These are phyloP conservation scores for Trissolcus basalis DNA, from an alignment of 1,140 invertebrate genomes.

Conservation along the genomic window DNA sequence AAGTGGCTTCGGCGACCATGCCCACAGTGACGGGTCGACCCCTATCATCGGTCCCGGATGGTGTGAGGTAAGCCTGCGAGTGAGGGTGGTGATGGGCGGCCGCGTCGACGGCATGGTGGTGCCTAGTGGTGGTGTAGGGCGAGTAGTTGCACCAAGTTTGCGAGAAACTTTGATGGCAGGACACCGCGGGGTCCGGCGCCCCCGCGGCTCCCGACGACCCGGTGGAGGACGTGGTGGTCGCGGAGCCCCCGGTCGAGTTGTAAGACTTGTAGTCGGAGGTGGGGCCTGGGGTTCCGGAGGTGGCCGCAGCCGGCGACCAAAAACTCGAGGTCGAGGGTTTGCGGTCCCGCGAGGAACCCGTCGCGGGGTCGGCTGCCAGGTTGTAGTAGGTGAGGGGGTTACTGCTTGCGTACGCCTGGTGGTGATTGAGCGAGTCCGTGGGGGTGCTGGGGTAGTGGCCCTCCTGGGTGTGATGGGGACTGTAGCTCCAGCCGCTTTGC, in stretches of 20 bases:
- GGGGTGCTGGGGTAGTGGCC: constrained; percentile 69
- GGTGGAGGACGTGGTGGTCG: constrained; percentile 77
- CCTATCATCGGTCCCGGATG: constrained; percentile 80
- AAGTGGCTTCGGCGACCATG: constrained; percentile 81
- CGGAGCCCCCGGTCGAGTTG: constrained; percentile 63
- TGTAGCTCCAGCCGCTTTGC: constrained; percentile 75
- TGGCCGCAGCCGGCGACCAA: constrained; percentile 81
- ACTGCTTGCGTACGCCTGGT: constrained; percentile 80
- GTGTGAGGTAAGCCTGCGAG: constrained; percentile 78
- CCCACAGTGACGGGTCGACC: constrained; percentile 77
- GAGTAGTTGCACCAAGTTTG: constrained; percentile 85
- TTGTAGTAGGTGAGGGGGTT: constrained; percentile 87
- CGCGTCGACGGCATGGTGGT: constrained; percentile 77
- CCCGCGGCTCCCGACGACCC: constrained; percentile 77
- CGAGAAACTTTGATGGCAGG: constrained; percentile 83
- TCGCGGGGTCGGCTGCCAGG: constrained; percentile 79
- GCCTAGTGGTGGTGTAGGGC: constrained; percentile 80
- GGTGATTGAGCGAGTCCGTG: constrained; percentile 79
- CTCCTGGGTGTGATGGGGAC: constrained; percentile 74
- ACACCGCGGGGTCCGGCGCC: constrained; percentile 77
- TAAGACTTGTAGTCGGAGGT: constrained; percentile 80
- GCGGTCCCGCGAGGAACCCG: constrained; percentile 77
- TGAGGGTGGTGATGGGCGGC: constrained; percentile 77
- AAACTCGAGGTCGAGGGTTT: constrained; percentile 79
- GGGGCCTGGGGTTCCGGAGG: constrained; percentile 74